These are phyloP conservation scores for Rhabdornis inornatus DNA, from an alignment of 2,113 vertebrate genomes.

Conservation along the genomic window DNA sequence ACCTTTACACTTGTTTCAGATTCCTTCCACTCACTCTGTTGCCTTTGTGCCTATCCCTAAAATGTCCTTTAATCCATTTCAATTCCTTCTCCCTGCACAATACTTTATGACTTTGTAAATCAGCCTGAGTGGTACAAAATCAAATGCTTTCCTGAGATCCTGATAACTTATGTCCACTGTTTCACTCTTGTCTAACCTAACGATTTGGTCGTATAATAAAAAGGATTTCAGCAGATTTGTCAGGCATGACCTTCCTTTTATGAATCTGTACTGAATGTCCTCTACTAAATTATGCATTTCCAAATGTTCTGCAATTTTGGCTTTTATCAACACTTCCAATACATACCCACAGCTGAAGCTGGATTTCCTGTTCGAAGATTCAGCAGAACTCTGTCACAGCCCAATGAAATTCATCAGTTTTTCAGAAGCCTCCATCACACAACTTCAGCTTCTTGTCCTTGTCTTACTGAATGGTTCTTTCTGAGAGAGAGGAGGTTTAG, in stretches of 20 bases:
- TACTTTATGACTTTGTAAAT: conserved; percentile 67
- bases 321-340: conserved; percentile 61
- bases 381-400: background rate
- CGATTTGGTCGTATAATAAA: conserved; percentile 68
- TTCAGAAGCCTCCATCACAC: background rate
- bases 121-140: conserved; percentile 57
- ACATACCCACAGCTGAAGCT: conserved; percentile 24
- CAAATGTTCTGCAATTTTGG: conserved; percentile 63
- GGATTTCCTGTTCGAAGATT: conserved; percentile 21
- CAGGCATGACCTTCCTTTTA: conserved; percentile 71
- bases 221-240: conserved; percentile 71
- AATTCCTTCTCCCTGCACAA: background rate
- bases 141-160: conserved; percentile 64
- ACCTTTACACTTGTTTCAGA: background rate
- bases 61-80: conserved; percentile 40
- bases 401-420: background rate
- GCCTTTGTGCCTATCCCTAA: conserved; percentile 6
- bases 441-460: background rate
- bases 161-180: conserved; percentile 59
- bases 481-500: background rate
- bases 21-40: background rate
- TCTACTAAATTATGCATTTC: conserved; percentile 72
- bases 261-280: conserved; percentile 64
- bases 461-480: background rate
- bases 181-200: conserved; percentile 68